phyloP scores from a whole-genome alignment of 2,888 invertebrate genomes.

The Poecilus cupreus region DNA sequence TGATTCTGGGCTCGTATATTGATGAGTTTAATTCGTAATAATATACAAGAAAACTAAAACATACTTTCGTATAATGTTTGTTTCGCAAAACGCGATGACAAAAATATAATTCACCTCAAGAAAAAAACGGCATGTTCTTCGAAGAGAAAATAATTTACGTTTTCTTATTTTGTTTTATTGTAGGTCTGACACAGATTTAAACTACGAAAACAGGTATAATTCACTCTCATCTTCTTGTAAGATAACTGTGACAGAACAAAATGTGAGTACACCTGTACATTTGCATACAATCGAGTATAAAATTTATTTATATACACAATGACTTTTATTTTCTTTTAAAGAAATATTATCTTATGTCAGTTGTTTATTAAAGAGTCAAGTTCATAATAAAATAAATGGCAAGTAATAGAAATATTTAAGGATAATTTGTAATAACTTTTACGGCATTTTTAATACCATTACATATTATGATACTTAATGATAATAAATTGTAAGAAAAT shows the following conservation, averaged over 20 bases:
- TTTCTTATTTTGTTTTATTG: constrained; percentile 28
- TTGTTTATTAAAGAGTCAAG: not conserved
- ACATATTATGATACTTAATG: not conserved
- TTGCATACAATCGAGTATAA: constrained; percentile 22
- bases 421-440: too few species aligned
- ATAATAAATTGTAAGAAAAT: not conserved
- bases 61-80: too few species aligned
- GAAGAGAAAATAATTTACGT: constrained; percentile 29
- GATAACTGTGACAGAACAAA: not conserved
- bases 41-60: too few species aligned
- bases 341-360: not conserved
- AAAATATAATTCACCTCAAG: not conserved
- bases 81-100: constrained; percentile 1
- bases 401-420: too few species aligned
- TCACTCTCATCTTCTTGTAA: constrained; percentile 11
- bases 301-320: not conserved
- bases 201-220: constrained; percentile 14
- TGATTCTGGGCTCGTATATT: too few species aligned
- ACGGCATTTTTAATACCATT: not conserved
- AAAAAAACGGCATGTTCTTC: constrained; percentile 3
- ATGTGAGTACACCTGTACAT: not conserved
- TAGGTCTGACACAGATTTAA: constrained; percentile 13
- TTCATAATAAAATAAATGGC: not conserved
- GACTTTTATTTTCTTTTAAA: not conserved
- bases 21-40: too few species aligned